Base-by-base conservation (phyloP, 2,888 invertebrate genomes). In the Hirtodrosophila duncani region DNA sequence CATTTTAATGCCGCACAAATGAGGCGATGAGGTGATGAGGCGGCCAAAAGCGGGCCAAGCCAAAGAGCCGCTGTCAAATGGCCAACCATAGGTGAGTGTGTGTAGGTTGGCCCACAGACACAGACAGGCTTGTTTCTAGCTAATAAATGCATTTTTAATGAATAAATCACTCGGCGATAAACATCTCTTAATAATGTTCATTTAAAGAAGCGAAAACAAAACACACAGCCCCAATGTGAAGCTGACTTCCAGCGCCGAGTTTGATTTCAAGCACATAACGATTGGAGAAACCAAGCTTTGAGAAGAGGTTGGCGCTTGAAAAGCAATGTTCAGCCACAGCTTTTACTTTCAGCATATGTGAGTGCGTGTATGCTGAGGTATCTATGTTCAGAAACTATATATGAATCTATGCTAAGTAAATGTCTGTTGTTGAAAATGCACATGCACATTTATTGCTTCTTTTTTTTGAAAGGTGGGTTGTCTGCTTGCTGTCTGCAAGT, bases 141-240 rank as follows among this genome's bases (percentile, higher is more conserved):
- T 85, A 85, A 85, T 84, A 84, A 84, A 84, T 85, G 85, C 75
- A 80, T 82, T 83, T 78, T 84, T 84, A 85, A 85, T 85, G 86
- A 85, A 85, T 85, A 85, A 85, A 85, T 85, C 85, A 85, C 83
- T 83, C 83, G 71, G 71, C 67, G 85, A 85, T 85, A 85, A 86
- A 68, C 81, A 86, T 86, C 85, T 84, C 79, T 86, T 85, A 85
- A 84, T 85, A 84, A 83, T 81, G 82, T 82, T 77, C 83, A 84
- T 82, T 83, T 83, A 83, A 83, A 81, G 81, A 70, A 65, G 50
- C 67, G 66, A 72, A 71, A 74, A 80, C 81, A 75, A 75, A 75
- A 78, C 56, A 68, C 60, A 77, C 45, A 46, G 44, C 49, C 48
- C 38, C 45, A 38, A 49, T n/a, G n/a, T n/a, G n/a, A n/a, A 36